Conservation (phyloP, 2,113 vertebrate species). For the Chlorodrepanis virens region DNA sequence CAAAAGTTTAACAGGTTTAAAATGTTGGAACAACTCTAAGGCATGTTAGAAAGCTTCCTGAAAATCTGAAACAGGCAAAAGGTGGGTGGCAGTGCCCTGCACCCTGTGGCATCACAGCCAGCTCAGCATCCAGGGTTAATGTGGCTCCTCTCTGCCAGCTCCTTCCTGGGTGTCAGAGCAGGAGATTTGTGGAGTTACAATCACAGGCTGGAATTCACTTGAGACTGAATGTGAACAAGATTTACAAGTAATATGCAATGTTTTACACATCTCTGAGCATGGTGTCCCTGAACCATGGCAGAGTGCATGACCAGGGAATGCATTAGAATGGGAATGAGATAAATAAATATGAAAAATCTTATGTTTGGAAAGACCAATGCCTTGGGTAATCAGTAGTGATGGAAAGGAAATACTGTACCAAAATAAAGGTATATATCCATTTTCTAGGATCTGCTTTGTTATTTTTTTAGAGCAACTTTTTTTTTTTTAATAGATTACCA, state of each 20-base stretch:
- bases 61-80: background rate
- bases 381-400: slow-evolving; percentile 28
- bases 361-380: background rate
- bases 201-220: background rate
- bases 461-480: background rate
- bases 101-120: background rate
- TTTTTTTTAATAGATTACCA: background rate
- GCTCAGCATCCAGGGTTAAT: background rate
- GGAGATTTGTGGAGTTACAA: background rate
- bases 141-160: background rate
- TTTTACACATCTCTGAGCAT: background rate
- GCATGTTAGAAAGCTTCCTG: background rate
- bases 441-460: background rate
- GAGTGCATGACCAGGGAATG: background rate
- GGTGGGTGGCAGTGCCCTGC: background rate
- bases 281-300: fast-evolving
- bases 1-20: background rate
- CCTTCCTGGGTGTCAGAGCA: background rate
- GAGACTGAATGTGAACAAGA: background rate
- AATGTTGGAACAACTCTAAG: background rate
- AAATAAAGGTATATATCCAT: background rate
- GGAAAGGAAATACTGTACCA: background rate
- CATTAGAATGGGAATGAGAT: background rate
- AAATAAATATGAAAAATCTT: slow-evolving; percentile 25
- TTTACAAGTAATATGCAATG: background rate